Evolutionary conservation across 2,113 vertebrate genomes (phyloP), one percentile per base, ranked within the genome.

Genomic region (Sapajus apella): DNA sequence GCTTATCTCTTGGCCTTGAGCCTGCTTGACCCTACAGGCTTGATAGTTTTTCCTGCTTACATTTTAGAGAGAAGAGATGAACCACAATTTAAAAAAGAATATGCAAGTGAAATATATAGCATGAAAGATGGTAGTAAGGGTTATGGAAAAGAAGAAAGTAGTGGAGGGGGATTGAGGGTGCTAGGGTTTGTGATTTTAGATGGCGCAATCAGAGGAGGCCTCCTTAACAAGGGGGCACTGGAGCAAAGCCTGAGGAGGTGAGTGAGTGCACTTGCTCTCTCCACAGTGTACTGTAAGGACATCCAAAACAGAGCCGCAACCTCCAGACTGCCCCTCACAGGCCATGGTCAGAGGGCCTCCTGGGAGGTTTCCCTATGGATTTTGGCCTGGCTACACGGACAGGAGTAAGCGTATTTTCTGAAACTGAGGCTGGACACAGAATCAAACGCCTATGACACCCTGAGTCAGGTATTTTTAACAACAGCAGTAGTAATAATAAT

Each of bases 1-100:
- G 52, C n/a, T 97, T 94, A 86, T 82, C 83, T 82, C 82, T 93
- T 93, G 90, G 76, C 80, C 80, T 87, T 23, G 9, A 21, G 56
- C 64, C 56, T 80, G 25, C 64, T 91, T 2, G 2, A 66, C 27
- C 82, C 56, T 66, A 13, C 12, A 47, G 75, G 68, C 32, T 50
- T 95, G 84, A 80, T 43, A 56, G 37, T 87, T n/a, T 91, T 92
- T 92, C 50, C 72, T 91, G 52, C 66, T 93, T 92, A 77, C 56
- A 80, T 87, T 92, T 43, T 56, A n/a, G 47, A 61, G 23, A 5
- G 25, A 77, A 86, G 43, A 95, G 43, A n/a, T 50, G 82, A 20
- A 40, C 23, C 37, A 56, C 32, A 64, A 17, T 68, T 94, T 73
- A n/a, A 52, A 76, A 79, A 82, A 91, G 35, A 87, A 35, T 25